Base-by-base conservation (phyloP, 2,113 vertebrate genomes). In the Morone saxatilis region DNA sequence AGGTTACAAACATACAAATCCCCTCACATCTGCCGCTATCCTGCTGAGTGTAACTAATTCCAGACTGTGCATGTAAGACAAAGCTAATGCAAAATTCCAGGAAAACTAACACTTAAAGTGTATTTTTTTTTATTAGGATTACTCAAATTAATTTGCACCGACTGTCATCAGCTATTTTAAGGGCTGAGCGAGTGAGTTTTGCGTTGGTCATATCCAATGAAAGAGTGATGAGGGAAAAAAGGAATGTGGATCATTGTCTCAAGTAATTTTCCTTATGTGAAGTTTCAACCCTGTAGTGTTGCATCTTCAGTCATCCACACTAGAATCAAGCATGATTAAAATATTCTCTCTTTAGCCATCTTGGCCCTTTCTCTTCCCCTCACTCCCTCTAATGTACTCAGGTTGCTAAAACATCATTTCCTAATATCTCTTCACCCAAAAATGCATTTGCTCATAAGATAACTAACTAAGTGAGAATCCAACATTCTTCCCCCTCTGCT, bases 1-100 rank as follows among this genome's bases (percentile, higher is more conserved):
- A 77, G 63, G 84, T 76, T 74, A 76, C 84, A 87, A 88, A 86
- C 78, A 68, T 20, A 76, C 81, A 81, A 57, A 80, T 75, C 61
- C 25, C 12, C 38, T 67, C 78, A 78, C 81, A 78, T 90, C 78
- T 84, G 85, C 77, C 1, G 31, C 76, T 51, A 31, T 72, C 78
- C 88, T 57, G 89, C 56, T 0, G n/a, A 43, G 73, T 17, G 45
- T 80, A 88, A 93, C 78, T 3, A 25, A 72, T 79, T 85, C 88
- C 90, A 90, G 90, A 87, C 84, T 6, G 10, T 13, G 31, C 60
- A 84, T 38, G 60, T 86, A 83, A 87, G 47, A 67, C n/a, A 38
- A 59, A 19, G 38, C 43, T 19, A 11, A 69, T 6, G 4, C 7
- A 76, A 19, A 56, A 80, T 80, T 85, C 66, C 50, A 65, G 62